Conservation (phyloP, 2,113 vertebrate species). For the Pseudorhombus dupliciocellatus region DNA sequence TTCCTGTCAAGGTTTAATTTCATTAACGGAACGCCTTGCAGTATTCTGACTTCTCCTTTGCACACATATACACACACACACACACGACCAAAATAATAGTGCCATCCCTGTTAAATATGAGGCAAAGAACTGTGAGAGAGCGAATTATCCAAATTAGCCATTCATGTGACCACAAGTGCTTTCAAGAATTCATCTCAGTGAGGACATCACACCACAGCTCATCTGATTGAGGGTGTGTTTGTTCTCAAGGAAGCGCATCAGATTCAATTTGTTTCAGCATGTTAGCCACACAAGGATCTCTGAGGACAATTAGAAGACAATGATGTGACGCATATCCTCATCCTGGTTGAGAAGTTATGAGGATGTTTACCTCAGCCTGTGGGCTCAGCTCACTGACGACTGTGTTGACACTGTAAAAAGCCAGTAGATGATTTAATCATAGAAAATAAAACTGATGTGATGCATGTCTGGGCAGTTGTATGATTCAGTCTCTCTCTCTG, state of each 20-base stretch:
- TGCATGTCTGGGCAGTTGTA: background rate
- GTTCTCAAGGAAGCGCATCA: conserved; percentile 31
- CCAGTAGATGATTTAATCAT: no score
- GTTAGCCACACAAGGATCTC: conserved; percentile 24
- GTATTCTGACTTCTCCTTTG: background rate
- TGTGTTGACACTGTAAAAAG: background rate
- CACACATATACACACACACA: no score
- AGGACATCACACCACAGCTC: conserved; percentile 7
- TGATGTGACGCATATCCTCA: conserved; percentile 29
- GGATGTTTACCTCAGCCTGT: background rate
- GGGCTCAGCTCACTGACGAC: background rate
- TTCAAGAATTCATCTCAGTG: conserved; percentile 42
- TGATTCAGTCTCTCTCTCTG: background rate
- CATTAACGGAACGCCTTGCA: background rate
- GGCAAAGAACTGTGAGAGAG: background rate
- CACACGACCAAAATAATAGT: no score
- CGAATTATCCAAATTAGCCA: conserved; percentile 4
- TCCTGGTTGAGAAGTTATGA: conserved; percentile 13
- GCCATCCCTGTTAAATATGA: background rate
- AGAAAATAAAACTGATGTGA: no score
- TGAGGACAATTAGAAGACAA: conserved; percentile 5
- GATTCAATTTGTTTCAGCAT: conserved; percentile 36
- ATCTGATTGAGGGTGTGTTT: conserved; percentile 52
- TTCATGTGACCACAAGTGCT: conserved; percentile 8
- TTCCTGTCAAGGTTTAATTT: background rate